Conservation (phyloP, 2,888 invertebrate genomes). For the Idaea biselata region DNA sequence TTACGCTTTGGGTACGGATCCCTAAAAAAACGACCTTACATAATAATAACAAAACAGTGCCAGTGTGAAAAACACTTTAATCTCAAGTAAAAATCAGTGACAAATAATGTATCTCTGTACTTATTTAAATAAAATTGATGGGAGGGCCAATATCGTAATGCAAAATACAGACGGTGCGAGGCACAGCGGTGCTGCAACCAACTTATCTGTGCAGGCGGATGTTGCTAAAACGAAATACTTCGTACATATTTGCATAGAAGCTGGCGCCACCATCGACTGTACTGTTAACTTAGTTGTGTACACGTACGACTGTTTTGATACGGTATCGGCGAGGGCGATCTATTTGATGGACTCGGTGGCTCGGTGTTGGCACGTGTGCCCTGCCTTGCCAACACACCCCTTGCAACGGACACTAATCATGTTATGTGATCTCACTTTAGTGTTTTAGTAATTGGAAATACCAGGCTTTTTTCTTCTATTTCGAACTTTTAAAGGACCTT, state of each 20-base stretch:
- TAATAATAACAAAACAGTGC: no score
- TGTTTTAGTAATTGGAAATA: slow-evolving; percentile 52
- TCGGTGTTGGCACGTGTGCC: slow-evolving; percentile 10
- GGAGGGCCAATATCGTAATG: slow-evolving; percentile 72
- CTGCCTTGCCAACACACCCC: slow-evolving; percentile 33
- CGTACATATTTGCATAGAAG: neutral
- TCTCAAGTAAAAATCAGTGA: slow-evolving; percentile 30
- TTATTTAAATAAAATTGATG: slow-evolving; percentile 62
- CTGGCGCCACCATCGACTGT: neutral
- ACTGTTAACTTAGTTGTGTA: neutral
- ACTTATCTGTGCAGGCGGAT: neutral
- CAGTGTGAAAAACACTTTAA: no score
- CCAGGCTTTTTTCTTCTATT: slow-evolving; percentile 30
- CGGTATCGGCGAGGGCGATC: slow-evolving; percentile 65
- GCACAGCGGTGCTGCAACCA: slow-evolving; percentile 29
- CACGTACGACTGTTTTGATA: slow-evolving; percentile 58
- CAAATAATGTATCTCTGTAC: slow-evolving; percentile 36
- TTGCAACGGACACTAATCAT: slow-evolving; percentile 57
- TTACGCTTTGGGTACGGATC: no score
- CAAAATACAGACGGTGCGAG: slow-evolving; percentile 52
- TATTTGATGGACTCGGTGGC: slow-evolving; percentile 70
- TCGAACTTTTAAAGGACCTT: neutral
- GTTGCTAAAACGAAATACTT: neutral
- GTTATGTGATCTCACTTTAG: slow-evolving; percentile 54
- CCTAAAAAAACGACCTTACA: no score